Conservation (phyloP, 2,888 invertebrate species). For the Pycnomerus fuliginosus region DNA sequence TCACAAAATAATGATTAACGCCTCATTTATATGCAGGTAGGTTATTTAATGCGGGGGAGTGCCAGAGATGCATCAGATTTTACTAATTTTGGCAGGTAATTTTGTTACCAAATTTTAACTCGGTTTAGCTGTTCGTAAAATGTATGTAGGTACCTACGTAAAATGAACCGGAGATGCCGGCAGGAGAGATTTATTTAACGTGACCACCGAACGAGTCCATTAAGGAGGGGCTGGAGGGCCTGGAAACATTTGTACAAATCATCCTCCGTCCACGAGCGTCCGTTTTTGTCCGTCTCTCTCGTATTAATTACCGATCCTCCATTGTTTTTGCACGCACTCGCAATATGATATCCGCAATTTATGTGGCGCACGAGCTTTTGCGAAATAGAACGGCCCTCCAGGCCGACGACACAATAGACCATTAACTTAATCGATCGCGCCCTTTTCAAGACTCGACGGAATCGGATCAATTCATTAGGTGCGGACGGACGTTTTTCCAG, state of each 20-base stretch:
- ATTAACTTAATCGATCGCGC: slow-evolving; percentile 14
- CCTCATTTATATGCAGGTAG: no score
- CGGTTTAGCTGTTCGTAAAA: no score
- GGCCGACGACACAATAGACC: slow-evolving; percentile 6
- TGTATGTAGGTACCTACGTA: no score
- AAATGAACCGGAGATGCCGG: no score
- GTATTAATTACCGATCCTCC: slow-evolving; percentile 17
- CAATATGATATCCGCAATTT: slow-evolving; percentile 15
- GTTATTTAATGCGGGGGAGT: no score
- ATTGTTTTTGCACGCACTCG: slow-evolving; percentile 17
- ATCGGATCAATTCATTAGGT: slow-evolving; percentile 22
- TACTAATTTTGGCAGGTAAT: no score
- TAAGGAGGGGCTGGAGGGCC: slow-evolving; percentile 11
- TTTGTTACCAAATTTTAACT: no score
- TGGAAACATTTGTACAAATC: slow-evolving; percentile 18
- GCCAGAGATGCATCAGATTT: no score
- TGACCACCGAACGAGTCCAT: slow-evolving; percentile 10
- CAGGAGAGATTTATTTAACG: slow-evolving; percentile 20
- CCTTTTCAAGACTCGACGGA: slow-evolving; percentile 12
- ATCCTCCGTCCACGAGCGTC: slow-evolving; percentile 10
- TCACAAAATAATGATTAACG: no score
- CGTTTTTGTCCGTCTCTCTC: slow-evolving; percentile 13
- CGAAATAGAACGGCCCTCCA: slow-evolving; percentile 6
- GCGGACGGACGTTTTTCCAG: slow-evolving; percentile 19
- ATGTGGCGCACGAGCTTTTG: slow-evolving; percentile 11